Evolutionary conservation across 2,888 invertebrate species (phyloP).

Genomic region (Cryptophagus acutangulus): DNA sequence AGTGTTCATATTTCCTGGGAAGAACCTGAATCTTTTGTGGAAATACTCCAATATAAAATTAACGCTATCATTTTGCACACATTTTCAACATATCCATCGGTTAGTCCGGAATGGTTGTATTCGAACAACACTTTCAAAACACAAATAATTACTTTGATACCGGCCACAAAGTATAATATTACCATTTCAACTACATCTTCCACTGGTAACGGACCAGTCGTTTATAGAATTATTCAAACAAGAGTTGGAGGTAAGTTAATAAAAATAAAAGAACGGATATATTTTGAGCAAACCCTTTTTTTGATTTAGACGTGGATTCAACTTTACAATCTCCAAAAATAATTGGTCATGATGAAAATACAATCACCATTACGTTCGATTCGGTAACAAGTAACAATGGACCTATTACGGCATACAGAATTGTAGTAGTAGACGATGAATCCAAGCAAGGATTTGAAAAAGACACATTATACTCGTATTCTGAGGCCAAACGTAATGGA

Average conservation of each 20-base stretch:
- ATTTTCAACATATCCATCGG: conserved; percentile 52
- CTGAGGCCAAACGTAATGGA: conserved; percentile 62
- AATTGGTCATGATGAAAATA: conserved; percentile 55
- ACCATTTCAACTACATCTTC: conserved; percentile 63
- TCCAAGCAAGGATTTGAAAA: conserved; percentile 60
- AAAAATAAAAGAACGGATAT: conserved; percentile 3
- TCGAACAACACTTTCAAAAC: conserved; percentile 56
- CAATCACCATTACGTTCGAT: conserved; percentile 63
- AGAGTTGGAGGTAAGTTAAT: conserved; percentile 55
- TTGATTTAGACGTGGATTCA: conserved; percentile 62
- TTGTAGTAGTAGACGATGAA: conserved; percentile 67
- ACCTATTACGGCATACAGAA: conserved; percentile 68
- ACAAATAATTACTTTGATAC: conserved; percentile 61
- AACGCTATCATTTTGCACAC: conserved; percentile 54
- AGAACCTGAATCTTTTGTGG: conserved; percentile 52
- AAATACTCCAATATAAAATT: conserved; percentile 55
- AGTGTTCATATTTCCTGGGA: conserved; percentile 59
- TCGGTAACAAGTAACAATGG: conserved; percentile 71
- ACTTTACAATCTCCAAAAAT: conserved; percentile 63
- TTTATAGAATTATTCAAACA: conserved; percentile 59
- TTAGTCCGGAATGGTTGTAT: conserved; percentile 55
- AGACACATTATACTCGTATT: conserved; percentile 59
- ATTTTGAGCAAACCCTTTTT: conserved; percentile 16
- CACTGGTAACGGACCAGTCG: conserved; percentile 56
- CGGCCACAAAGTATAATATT: conserved; percentile 72